Evolutionary conservation across 2,113 vertebrate genomes (phyloP), one percentile per base, ranked within the genome.

Genomic region (Helogale parvula): DNA sequence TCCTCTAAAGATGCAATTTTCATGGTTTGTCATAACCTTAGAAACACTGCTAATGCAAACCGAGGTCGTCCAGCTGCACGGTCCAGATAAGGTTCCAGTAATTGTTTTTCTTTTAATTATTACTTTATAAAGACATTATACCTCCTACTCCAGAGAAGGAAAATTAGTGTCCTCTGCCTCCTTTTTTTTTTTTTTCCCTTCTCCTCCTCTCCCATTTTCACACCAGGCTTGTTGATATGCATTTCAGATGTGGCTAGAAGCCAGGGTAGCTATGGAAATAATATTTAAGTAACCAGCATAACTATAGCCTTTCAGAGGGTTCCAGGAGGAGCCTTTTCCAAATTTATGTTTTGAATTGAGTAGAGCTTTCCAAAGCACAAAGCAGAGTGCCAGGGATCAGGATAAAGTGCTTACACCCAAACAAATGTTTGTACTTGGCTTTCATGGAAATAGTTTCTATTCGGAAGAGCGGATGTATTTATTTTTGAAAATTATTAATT

Each of bases 51-150:
- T 98, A 98, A 98, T 96, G 98, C 97, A 98, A 72, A 98, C 98
- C 72, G 57, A 98, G 93, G 97, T 98, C 98, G 93, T 97, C 98
- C 98, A 99, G 98, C 99, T 99, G 99, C 98, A 96, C 79, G 38
- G 98, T 98, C 98, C 98, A 98, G 99, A 99, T 99, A 99, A 99
- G 98, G 80, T 94, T 96, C 50, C 52, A 96, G 97, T 98, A 98
- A 99, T 99, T 99, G 99, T 98, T 99, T 99, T 98, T 96, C 98
- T 98, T 98, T 98, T 98, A 99, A 99, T 99, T 98, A 99, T 98
- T 99, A 98, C 97, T 98, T 98, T 98, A 99, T 99, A 98, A 98
- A 99, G 98, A 99, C 98, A 98, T 99, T 99, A 98, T 98, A 98
- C 98, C 92, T 99, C 96, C 98, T 98, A 95, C 97, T 98, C 94